Percentiles rank a stretch among this genome's conserved stretches.
Conservation (phyloP, 2,113 vertebrate genomes). For the Coturnix japonica region DNA sequence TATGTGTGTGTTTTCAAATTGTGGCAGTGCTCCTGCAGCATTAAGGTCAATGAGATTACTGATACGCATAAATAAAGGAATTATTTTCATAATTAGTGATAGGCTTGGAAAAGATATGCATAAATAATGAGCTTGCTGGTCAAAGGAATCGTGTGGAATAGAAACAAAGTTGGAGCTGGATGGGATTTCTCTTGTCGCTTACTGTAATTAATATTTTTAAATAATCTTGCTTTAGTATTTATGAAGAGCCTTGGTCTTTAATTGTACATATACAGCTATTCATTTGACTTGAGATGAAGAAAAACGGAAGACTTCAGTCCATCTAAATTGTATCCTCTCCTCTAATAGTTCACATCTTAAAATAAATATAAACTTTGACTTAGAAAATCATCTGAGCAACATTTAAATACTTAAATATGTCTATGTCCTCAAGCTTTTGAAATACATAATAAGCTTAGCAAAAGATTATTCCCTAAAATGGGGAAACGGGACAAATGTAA, state of each 20-base stretch:
- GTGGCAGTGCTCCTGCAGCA: not conserved
- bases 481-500: not conserved
- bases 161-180: not conserved
- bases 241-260: not conserved
- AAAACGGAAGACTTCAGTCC: not conserved
- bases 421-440: not conserved
- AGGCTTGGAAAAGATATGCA: not conserved
- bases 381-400: not conserved
- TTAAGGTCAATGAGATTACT: constrained; percentile 8
- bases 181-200: not conserved
- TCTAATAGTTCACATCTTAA: not conserved
- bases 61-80: not conserved
- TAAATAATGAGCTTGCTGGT: not conserved
- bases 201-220: not conserved
- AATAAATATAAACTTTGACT: not conserved
- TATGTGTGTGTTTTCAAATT: constrained; percentile 27
- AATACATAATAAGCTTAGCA: not conserved
- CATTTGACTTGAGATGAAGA: not conserved
- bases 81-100: not conserved
- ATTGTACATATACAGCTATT: constrained; percentile 6
- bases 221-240: constrained; percentile 5
- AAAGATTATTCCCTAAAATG: not conserved
- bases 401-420: not conserved
- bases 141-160: not conserved
- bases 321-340: not conserved